Percentiles rank a stretch among this genome's conserved stretches.
Evolutionary conservation across 2,797 vertebrate genomes (phyloP).

Genomic region (Lepus oiostolus): DNA sequence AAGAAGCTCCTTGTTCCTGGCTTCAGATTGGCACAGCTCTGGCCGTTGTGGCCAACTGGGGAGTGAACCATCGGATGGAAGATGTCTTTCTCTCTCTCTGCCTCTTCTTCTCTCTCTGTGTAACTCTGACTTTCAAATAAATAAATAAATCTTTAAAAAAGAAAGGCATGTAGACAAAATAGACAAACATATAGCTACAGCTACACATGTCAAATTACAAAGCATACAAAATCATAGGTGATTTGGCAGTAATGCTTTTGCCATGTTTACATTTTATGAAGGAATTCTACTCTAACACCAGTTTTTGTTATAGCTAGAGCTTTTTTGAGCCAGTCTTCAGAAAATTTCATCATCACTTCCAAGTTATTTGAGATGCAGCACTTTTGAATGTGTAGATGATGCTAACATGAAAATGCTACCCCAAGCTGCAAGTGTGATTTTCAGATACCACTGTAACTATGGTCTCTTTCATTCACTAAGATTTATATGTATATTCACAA

Average conservation of each 20-base stretch:
- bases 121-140: too few relatives aligned
- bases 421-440: background rate
- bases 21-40: too few relatives aligned
- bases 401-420: background rate
- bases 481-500: background rate
- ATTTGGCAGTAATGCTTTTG: background rate
- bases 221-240: background rate
- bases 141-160: too few relatives aligned
- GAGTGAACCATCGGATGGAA: too few relatives aligned
- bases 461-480: background rate
- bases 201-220: background rate
- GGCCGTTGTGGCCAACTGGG: too few relatives aligned
- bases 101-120: too few relatives aligned
- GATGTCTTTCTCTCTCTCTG: too few relatives aligned
- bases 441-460: background rate
- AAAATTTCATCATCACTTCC: constrained; percentile 2
- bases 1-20: too few relatives aligned
- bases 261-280: constrained; percentile 34
- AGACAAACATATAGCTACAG: background rate
- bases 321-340: background rate
- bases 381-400: background rate
- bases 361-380: background rate
- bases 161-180: background rate
- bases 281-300: constrained; percentile 22
- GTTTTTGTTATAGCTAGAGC: background rate